Evolutionary conservation across 2,888 invertebrate genomes (phyloP).

Genomic region (Ariolimax columbianus): DNA sequence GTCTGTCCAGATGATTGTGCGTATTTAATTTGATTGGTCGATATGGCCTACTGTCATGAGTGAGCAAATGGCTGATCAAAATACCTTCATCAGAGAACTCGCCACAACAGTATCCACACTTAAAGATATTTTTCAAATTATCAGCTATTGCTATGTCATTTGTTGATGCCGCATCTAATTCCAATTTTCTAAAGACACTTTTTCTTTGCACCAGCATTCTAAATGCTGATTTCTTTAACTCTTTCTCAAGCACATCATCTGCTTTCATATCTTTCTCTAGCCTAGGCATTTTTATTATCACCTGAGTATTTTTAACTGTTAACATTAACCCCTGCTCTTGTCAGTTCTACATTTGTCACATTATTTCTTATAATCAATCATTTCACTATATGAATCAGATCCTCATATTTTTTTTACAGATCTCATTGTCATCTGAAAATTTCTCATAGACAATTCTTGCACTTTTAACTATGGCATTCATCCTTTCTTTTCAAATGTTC

Average conservation of each 20-base stretch:
- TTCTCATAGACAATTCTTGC: too few species aligned
- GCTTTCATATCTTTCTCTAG: background rate
- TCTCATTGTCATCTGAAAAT: background rate
- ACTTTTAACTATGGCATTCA: background rate
- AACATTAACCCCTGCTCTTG: background rate
- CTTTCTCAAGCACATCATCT: background rate
- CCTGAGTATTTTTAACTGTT: background rate
- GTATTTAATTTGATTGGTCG: background rate
- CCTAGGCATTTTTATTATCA: background rate
- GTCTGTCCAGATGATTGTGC: background rate
- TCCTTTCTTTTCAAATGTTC: background rate
- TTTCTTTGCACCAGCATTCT: conserved; percentile 13
- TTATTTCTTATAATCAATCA: background rate
- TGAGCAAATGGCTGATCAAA: background rate
- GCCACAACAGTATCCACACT: conserved; percentile 8
- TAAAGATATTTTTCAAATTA: background rate
- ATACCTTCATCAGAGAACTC: background rate
- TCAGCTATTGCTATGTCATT: background rate
- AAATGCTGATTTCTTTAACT: background rate
- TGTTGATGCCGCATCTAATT: background rate
- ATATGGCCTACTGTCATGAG: background rate
- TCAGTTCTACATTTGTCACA: background rate
- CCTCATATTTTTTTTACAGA: background rate
- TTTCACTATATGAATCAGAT: background rate
- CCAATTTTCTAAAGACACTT: background rate